A percentile compares a stretch with the other conserved stretches of the same genome.
Evolutionary conservation across 2,113 vertebrate species (phyloP).

Genomic region (Ivindomyrus marchei): DNA sequence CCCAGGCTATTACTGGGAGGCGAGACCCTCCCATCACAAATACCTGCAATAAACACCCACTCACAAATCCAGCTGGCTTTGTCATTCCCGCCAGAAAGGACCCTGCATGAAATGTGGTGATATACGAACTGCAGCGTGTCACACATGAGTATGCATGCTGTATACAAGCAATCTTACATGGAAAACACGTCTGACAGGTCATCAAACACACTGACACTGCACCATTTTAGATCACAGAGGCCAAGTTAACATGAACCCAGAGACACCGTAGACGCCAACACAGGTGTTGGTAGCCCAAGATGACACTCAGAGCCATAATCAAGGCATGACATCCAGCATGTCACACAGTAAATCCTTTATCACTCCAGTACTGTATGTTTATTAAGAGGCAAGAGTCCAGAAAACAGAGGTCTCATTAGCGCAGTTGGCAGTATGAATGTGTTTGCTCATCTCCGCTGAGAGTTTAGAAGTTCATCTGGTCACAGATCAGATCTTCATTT

Average conservation of each 20-base stretch:
- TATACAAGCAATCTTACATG: neutral
- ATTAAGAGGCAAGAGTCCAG: conserved; percentile 1
- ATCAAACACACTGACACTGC: neutral
- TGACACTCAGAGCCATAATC: neutral
- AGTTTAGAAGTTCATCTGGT: conserved; percentile 11
- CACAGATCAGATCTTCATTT: neutral
- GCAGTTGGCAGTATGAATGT: conserved; percentile 3
- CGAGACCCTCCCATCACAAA: neutral
- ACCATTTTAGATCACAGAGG: neutral
- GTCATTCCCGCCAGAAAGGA: neutral
- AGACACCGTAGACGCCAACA: neutral
- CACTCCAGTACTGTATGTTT: conserved; percentile 8
- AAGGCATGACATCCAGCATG: neutral
- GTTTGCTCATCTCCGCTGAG: conserved; percentile 9
- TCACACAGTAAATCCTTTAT: neutral
- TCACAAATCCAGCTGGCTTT: neutral
- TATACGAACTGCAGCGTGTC: no score
- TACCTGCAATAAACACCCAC: neutral
- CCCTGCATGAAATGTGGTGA: no score
- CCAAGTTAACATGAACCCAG: neutral
- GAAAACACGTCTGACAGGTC: neutral
- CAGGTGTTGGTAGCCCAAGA: neutral
- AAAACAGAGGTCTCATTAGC: conserved; percentile 26
- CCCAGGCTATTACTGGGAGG: neutral
- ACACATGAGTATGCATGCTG: neutral